Conservation (phyloP, 2,888 invertebrate species). For the Leptarthrus brevirostris region DNA sequence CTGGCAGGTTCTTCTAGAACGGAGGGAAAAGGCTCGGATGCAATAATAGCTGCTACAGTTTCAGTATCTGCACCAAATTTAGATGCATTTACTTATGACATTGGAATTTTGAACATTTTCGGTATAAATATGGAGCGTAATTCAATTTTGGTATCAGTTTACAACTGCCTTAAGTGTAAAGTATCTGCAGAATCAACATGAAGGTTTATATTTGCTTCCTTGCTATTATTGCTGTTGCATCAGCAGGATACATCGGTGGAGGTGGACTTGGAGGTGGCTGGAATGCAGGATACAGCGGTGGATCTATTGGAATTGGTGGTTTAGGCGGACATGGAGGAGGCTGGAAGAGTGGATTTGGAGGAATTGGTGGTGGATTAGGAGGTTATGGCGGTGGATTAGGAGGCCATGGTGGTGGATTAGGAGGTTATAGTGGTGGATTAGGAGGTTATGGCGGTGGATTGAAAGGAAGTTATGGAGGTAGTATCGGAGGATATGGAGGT, state of each 20-base stretch:
- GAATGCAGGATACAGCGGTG: neutral
- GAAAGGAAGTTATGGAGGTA: too few species aligned
- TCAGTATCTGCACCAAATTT: neutral
- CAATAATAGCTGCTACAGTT: neutral
- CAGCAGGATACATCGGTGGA: constrained; percentile 40
- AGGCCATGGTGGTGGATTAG: constrained; percentile 5
- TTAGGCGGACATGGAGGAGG: constrained; percentile 21
- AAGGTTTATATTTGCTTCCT: constrained; percentile 28
- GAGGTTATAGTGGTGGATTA: neutral
- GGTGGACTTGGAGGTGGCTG: neutral
- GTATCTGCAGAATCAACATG: constrained; percentile 18
- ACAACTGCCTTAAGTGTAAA: neutral
- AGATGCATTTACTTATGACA: constrained; percentile 22
- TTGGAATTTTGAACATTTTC: constrained; percentile 2
- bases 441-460: constrained; percentile 12
- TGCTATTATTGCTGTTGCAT: constrained; percentile 12
- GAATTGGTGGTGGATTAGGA: constrained; percentile 1
- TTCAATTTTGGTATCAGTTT: neutral
- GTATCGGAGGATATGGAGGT: constrained; percentile 19
- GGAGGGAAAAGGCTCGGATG: neutral
- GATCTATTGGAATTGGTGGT: too few species aligned
- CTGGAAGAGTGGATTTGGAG: constrained; percentile 1
- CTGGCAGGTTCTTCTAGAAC: neutral
- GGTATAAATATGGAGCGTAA: constrained; percentile 21
- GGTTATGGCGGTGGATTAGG: constrained; percentile 6